A percentile compares a stretch with the other conserved stretches of the same genome.
phyloP scores from a whole-genome alignment of 2,113 vertebrate species.

The Dromiciops gliroides region DNA sequence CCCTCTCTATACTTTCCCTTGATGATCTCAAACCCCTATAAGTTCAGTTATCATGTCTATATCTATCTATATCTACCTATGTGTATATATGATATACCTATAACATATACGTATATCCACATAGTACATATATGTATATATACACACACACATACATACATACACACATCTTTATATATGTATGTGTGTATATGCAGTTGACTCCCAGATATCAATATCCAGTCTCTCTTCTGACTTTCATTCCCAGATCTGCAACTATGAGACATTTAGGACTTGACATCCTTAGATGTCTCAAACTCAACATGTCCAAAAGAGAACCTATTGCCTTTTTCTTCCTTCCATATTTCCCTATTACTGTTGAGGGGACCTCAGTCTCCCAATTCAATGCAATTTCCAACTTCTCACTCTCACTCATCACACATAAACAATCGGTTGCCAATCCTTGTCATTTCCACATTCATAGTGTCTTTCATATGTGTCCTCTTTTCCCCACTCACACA shows the following conservation, averaged over 20 bases:
- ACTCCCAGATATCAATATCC: background rate
- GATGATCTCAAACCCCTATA: background rate
- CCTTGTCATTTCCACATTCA: background rate
- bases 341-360: background rate
- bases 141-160: too few relatives aligned
- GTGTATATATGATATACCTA: too few relatives aligned
- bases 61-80: background rate
- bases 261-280: too few relatives aligned
- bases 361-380: too few relatives aligned
- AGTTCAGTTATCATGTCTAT: background rate
- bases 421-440: background rate
- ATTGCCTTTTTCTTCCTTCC: background rate
- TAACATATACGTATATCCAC: too few relatives aligned
- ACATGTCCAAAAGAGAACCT: background rate
- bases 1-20: background rate
- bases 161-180: background rate
- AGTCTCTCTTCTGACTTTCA: too few relatives aligned
- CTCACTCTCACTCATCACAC: background rate
- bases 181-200: background rate
- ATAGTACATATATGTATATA: too few relatives aligned
- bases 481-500: background rate
- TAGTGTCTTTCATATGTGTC: background rate
- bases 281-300: too few relatives aligned
- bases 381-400: too few relatives aligned
- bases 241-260: too few relatives aligned